Evolutionary conservation across 2,797 vertebrate species (phyloP).

Genomic region (Glossophaga mutica): DNA sequence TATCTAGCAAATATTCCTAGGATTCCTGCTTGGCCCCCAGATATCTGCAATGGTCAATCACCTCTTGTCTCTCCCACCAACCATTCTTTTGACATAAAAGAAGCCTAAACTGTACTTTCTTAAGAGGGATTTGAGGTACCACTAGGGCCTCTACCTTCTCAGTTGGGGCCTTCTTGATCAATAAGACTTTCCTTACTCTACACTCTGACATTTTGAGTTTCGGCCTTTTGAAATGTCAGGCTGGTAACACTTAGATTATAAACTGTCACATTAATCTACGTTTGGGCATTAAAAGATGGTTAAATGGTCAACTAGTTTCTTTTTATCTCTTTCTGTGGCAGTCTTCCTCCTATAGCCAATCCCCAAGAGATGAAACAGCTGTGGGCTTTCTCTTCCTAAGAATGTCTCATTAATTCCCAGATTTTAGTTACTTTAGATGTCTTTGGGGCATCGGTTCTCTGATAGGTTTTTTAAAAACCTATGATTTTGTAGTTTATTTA

Average conservation of each 20-base stretch:
- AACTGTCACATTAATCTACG: neutral
- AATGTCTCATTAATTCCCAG: neutral
- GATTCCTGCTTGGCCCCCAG: neutral
- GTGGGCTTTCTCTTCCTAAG: neutral
- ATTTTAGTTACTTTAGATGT: neutral
- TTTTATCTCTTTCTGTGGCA: neutral
- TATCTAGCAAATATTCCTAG: neutral
- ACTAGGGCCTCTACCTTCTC: neutral
- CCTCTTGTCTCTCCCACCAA: neutral
- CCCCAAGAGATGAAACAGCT: neutral
- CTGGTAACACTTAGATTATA: neutral
- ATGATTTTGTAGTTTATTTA: neutral
- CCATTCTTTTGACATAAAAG: neutral
- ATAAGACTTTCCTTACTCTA: neutral
- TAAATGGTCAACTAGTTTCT: neutral
- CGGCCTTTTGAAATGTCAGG: neutral
- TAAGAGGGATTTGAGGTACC: neutral
- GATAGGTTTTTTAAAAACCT: neutral
- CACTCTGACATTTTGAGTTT: neutral
- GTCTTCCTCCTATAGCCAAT: neutral
- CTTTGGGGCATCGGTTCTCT: neutral
- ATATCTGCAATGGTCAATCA: neutral
- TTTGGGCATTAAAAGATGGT: neutral
- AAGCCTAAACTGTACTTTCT: neutral
- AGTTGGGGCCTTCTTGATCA: neutral